These are phyloP conservation scores for Dissostichus mawsoni DNA, from an alignment of 2,113 vertebrate genomes.

Conservation along the genomic window DNA sequence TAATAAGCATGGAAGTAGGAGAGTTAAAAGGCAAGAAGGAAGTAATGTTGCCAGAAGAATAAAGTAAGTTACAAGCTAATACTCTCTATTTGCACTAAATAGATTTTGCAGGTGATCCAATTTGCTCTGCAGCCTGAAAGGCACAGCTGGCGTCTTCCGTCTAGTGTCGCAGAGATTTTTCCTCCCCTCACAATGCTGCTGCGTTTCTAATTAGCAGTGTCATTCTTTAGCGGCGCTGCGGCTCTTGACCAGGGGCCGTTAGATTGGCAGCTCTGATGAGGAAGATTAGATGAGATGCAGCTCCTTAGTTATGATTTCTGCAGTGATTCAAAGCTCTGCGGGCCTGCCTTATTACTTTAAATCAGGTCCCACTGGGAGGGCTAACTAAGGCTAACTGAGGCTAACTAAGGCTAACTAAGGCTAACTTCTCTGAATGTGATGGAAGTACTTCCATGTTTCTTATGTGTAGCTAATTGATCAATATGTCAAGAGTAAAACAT, in stretches of 20 bases:
- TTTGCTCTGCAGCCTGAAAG: slow-evolving; percentile 50
- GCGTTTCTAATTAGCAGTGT: slow-evolving; percentile 35
- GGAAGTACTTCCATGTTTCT: too few relatives aligned
- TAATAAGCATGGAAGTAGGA: slow-evolving; percentile 7
- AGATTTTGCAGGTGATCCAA: slow-evolving; percentile 48
- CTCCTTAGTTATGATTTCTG: background rate
- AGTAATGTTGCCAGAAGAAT: background rate
- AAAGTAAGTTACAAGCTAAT: background rate
- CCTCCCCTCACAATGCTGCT: background rate
- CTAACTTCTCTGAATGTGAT: too few relatives aligned
- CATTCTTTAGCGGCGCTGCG: background rate
- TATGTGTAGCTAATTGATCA: too few relatives aligned
- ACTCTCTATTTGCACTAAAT: background rate
- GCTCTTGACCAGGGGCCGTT: slow-evolving; percentile 30
- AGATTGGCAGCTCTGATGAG: slow-evolving; percentile 52
- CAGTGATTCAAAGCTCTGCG: slow-evolving; percentile 1
- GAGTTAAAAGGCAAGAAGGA: background rate
- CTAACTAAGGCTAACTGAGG: too few relatives aligned
- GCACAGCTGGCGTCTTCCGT: slow-evolving; percentile 55
- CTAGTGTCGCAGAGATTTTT: slow-evolving; percentile 29
- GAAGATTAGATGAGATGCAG: slow-evolving; percentile 23
- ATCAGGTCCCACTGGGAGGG: too few relatives aligned
- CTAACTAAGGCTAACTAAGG: too few relatives aligned
- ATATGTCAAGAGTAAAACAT: too few relatives aligned
- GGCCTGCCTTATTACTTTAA: background rate